A percentile compares a stretch with the other conserved stretches of the same genome.
Evolutionary conservation across 2,888 invertebrate species (phyloP).

Genomic region (Tinea semifulvella): DNA sequence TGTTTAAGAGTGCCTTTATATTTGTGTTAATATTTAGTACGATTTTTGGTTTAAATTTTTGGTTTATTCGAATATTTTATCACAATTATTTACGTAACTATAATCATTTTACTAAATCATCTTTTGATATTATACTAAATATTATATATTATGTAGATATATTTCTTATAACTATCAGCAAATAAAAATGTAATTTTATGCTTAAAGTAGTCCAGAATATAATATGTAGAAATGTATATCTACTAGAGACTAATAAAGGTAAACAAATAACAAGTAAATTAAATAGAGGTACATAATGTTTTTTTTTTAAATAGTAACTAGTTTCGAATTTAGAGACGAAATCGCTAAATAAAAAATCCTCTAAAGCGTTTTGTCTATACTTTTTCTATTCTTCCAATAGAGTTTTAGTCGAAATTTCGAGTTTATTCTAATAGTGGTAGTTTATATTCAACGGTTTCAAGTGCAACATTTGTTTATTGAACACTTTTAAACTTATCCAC

Average conservation of each 20-base stretch:
- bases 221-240: constrained; percentile 42
- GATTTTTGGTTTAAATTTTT: constrained; percentile 30
- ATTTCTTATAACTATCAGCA: constrained; percentile 10
- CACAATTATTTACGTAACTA: constrained; percentile 14
- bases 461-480: neutral
- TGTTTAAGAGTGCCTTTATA: constrained; percentile 40
- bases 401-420: neutral
- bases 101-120: constrained; percentile 13
- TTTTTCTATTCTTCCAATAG: neutral
- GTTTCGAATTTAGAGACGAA: constrained; percentile 10
- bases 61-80: constrained; percentile 13
- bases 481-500: constrained; percentile 3
- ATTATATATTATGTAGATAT: constrained; percentile 30
- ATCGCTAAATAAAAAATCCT: constrained; percentile 2
- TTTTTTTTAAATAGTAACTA: neutral
- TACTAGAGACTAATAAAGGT: constrained; percentile 10
- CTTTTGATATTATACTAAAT: constrained; percentile 26
- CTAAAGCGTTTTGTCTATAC: constrained; percentile 9
- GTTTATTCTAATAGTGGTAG: neutral
- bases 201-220: constrained; percentile 51
- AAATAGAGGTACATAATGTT: neutral
- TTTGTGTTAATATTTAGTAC: constrained; percentile 39
- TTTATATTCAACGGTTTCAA: neutral
- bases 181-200: constrained; percentile 36
- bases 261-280: neutral